Evolutionary conservation across 2,113 vertebrate genomes (phyloP), one percentile per base, ranked within the genome.

Genomic region (Phodopus roborovskii): DNA sequence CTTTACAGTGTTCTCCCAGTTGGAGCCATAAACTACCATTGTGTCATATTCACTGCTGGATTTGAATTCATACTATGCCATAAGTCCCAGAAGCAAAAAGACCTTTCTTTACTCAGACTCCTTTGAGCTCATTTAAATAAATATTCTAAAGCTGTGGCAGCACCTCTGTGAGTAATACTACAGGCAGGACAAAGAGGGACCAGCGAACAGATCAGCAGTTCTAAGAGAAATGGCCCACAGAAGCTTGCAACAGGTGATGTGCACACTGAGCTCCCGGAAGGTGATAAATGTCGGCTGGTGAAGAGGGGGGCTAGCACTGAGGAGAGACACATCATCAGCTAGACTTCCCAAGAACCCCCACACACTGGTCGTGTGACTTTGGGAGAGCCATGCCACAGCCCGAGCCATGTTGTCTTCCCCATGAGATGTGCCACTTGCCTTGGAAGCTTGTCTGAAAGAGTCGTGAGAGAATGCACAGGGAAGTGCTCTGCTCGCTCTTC

Each of bases 1-100:
- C 60, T 79, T 75, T 90, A 66, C 62, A 73, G 45, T 84, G 70
- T 73, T 88, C 90, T 60, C 77, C 56, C 53, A 42, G 74, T 50
- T 16, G 66, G 87, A 71, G 50, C 28, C 64, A 11, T 7, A 66
- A 74, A 53, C 74, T 48, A 92, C 68, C n/a, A 45, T 16, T 75
- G 64, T 62, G 22, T 45, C 20, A 5, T 39, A 9, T 1, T 66
- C 42, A 78, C 6, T 3, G 17, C 36, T 12, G n/a, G 71, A 64
- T 62, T 74, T 58, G 58, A 88, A 90, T 60, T 85, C 75, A 56
- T 1, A 9, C 39, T 20, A 60, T 17, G 64, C n/a, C 39, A 13
- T 64, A 20, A 48, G 36, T 86, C 73, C 62, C 39, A 68, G 77
- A 56, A 82, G 36, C 53, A 56, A 45, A 22, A 83, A 66, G 70